Percentiles rank a stretch among this genome's conserved stretches.
Evolutionary conservation across 2,888 invertebrate genomes (phyloP).

Genomic region (Ferdinandea cuprea): DNA sequence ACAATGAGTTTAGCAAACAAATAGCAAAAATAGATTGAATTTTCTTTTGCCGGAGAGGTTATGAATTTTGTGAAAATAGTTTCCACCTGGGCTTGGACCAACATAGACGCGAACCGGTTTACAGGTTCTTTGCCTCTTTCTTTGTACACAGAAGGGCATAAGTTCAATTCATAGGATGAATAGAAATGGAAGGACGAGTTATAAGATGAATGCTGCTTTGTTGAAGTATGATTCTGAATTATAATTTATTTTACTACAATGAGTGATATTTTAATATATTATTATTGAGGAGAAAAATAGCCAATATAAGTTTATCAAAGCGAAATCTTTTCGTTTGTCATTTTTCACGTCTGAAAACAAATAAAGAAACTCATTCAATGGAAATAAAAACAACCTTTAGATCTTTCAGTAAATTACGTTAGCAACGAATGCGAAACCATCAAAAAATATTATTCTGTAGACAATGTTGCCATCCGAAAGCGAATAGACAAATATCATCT

Average conservation of each 20-base stretch:
- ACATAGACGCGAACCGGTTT: neutral
- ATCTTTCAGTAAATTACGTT: neutral
- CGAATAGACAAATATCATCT: neutral
- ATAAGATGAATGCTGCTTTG: too few species aligned
- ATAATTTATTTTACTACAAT: too few species aligned
- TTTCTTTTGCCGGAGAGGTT: conserved; percentile 8
- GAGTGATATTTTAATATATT: too few species aligned
- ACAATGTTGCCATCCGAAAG: neutral
- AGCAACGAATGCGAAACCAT: neutral
- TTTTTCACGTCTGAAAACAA: too few species aligned
- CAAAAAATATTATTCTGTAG: neutral
- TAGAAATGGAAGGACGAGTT: too few species aligned
- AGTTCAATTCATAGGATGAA: neutral
- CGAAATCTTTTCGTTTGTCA: too few species aligned
- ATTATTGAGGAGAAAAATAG: too few species aligned
- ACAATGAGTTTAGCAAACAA: conserved; percentile 48
- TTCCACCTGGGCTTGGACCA: conserved; percentile 2
- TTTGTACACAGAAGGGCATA: neutral
- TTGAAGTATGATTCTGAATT: too few species aligned
- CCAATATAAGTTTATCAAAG: too few species aligned
- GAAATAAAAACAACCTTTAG: too few species aligned
- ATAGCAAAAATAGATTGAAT: conserved; percentile 42
- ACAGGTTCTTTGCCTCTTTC: neutral
- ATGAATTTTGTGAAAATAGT: conserved; percentile 8
- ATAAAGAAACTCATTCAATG: too few species aligned